Conservation (phyloP, 2,797 vertebrate species). For the Typhlichthys subterraneus region DNA sequence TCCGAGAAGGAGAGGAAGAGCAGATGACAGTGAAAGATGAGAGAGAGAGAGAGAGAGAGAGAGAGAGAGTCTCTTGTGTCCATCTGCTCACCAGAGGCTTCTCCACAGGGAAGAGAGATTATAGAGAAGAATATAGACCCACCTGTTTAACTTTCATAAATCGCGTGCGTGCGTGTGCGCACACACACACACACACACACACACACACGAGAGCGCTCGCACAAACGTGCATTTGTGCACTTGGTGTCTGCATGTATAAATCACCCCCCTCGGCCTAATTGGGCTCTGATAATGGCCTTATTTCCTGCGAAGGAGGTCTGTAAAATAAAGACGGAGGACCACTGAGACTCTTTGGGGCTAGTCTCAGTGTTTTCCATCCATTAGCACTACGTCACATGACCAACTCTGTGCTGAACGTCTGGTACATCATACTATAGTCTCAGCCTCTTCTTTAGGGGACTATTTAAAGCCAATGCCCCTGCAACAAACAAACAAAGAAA, state of each 20-base stretch:
- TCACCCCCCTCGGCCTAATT: constrained; percentile 59
- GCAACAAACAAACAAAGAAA: too few species aligned
- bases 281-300: constrained; percentile 66
- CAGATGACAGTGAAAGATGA: constrained; percentile 19
- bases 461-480: too few species aligned
- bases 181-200: not conserved
- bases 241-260: constrained; percentile 44
- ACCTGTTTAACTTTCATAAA: constrained; percentile 55
- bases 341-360: constrained; percentile 41
- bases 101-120: constrained; percentile 34
- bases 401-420: too few species aligned
- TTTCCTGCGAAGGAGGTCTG: constrained; percentile 60
- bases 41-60: constrained; percentile 9
- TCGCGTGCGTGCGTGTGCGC: constrained; percentile 6
- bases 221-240: not conserved
- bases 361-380: too few species aligned
- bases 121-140: constrained; percentile 28
- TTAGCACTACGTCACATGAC: too few species aligned
- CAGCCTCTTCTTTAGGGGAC: too few species aligned
- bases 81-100: constrained; percentile 46
- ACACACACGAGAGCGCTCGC: too few species aligned
- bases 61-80: constrained; percentile 22
- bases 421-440: too few species aligned
- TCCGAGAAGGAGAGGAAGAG: constrained; percentile 4
- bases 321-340: constrained; percentile 47